Evolutionary conservation across 2,888 invertebrate species (phyloP), one percentile per base, ranked within the genome.

Genomic region (Cerastis leucographa): DNA sequence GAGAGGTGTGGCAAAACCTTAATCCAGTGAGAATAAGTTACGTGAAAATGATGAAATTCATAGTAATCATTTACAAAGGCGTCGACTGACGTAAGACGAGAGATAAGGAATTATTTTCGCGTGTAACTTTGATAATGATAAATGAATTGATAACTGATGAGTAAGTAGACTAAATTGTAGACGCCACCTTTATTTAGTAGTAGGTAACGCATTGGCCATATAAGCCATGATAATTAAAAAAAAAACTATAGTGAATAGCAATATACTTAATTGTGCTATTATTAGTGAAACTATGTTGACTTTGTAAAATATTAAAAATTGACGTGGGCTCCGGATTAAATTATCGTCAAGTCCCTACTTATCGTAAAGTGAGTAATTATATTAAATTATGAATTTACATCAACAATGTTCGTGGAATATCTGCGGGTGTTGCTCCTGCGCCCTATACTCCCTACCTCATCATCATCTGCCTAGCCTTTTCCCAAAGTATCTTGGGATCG

Each of bases 21-120:
- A 19, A 54, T 12, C 11, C 4, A 56, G 9, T 12, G 17, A 66
- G 7, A 17, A 76, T 8, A 70, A 5, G 25, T 78, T 25, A 25
- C 25, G n/a, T 11, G 54, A 80, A 72, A 54, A 56, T 66, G 11
- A 80, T 66, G 35, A 66, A 74, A 66, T 22, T 42, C 6, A 0
- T 49, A 51, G 74, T 74, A 66, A 40, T 14, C 11, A 11, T 44
- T n/a, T 25, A 19, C 9, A 64, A 62, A 59, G 0, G 17, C 61
- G 6, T n/a, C 25, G 14, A 29, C 9, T 81, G 44, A 75, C 66
- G 81, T 75, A 67, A 49, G 29, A 66, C 49, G 29, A 54, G 25
- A 67, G 51, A 81, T 81, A 67, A 81, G 11, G 11, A 49, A 51
- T 42, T 29, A 46, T 61, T 66, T 66, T 35, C 81, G 81, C 66